A percentile compares a stretch with the other conserved stretches of the same genome.
Conservation (phyloP, 2,888 invertebrate genomes). For the Netelia inedita region DNA sequence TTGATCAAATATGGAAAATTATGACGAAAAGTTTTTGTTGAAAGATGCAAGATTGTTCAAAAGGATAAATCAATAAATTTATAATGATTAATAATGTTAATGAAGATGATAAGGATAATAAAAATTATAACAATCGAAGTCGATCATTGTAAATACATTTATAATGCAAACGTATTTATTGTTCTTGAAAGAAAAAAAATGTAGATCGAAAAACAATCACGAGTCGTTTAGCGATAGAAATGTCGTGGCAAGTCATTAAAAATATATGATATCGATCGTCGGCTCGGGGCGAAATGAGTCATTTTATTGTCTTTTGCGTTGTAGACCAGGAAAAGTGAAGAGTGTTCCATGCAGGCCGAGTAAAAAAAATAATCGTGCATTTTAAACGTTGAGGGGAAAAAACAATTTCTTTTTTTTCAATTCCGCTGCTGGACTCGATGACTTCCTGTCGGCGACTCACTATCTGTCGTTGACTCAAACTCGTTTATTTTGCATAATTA, state of each 20-base stretch:
- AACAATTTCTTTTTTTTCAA: constrained; percentile 18
- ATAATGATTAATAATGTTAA: no score
- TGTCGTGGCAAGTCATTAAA: constrained; percentile 48
- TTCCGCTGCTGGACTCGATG: constrained; percentile 5
- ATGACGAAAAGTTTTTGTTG: background rate
- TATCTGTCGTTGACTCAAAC: constrained; percentile 20
- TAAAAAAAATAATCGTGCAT: no score
- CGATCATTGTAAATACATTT: no score
- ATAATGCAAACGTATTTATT: no score
- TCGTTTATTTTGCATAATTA: constrained; percentile 45
- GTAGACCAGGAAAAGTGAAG: constrained; percentile 10
- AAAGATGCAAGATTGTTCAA: no score
- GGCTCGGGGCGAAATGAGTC: constrained; percentile 32
- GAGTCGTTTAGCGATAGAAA: no score
- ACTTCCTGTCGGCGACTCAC: constrained; percentile 7
- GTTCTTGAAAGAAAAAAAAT: no score
- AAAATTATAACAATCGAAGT: no score
- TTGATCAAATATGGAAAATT: background rate
- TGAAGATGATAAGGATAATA: no score
- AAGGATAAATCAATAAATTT: no score
- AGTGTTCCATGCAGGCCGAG: no score
- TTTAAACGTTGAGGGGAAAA: background rate
- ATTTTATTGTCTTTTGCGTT: constrained; percentile 3
- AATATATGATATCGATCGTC: constrained; percentile 25
- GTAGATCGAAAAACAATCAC: no score